These are phyloP conservation scores for Drosophila gaucha DNA, from an alignment of 2,888 invertebrate genomes.

Conservation along the genomic window DNA sequence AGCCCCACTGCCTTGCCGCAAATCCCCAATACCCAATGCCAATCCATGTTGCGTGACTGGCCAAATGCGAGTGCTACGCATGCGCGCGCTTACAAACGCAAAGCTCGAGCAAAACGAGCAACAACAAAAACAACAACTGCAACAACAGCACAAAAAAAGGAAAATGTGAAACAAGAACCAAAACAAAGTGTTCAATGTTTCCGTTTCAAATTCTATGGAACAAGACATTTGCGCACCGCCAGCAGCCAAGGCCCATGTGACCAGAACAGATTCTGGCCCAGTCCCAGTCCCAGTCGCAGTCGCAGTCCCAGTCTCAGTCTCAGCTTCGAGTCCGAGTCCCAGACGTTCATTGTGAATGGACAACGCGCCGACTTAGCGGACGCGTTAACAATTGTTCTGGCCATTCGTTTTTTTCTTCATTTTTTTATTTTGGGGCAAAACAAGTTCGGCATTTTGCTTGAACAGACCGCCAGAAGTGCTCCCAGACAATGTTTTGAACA, in stretches of 20 bases:
- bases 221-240: constrained; percentile 79
- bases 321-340: constrained; percentile 2
- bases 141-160: constrained; percentile 14
- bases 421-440: constrained; percentile 48
- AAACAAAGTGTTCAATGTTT: constrained; percentile 83
- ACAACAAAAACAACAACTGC: constrained; percentile 19
- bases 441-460: constrained; percentile 74
- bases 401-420: constrained; percentile 44
- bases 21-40: too few relatives aligned
- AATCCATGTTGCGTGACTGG: constrained; percentile 68
- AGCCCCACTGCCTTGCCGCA: constrained; percentile 30
- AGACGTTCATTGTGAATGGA: constrained; percentile 64
- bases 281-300: not conserved
- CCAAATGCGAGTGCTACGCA: constrained; percentile 78
- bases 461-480: constrained; percentile 57
- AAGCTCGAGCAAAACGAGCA: constrained; percentile 55
- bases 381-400: constrained; percentile 80
- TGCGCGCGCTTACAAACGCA: constrained; percentile 82
- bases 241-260: constrained; percentile 37
- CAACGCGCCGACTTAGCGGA: constrained; percentile 59
- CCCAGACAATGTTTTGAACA: constrained; percentile 25
- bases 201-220: constrained; percentile 83
- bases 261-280: constrained; percentile 34
- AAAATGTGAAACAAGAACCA: constrained; percentile 75
- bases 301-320: not conserved